Conservation (phyloP, 2,113 vertebrate genomes). For the Anguilla rostrata region DNA sequence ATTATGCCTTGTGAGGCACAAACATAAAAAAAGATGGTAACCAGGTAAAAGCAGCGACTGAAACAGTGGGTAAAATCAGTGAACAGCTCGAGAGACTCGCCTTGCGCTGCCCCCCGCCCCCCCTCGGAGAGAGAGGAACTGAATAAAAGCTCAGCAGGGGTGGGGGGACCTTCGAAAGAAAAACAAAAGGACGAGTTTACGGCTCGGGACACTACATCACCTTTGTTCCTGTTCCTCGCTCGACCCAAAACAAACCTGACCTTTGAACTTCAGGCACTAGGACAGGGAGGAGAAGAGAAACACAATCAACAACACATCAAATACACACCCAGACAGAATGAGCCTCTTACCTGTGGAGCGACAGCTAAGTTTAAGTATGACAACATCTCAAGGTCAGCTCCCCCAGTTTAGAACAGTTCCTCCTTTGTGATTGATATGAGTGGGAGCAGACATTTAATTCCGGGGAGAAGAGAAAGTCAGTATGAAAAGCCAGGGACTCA, state of each 20-base stretch:
- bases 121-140: constrained; percentile 54
- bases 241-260: neutral
- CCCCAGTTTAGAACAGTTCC: neutral
- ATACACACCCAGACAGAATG: neutral
- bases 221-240: neutral
- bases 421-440: neutral
- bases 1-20: neutral
- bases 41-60: neutral
- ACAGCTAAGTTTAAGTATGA: neutral
- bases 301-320: neutral
- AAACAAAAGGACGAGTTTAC: constrained; percentile 54
- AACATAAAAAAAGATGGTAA: neutral
- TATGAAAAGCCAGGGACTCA: neutral
- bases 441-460: neutral
- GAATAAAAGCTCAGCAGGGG: constrained; percentile 55
- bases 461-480: neutral
- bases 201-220: neutral
- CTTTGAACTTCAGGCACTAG: neutral
- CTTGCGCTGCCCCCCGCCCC: constrained; percentile 39
- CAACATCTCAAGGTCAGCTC: neutral
- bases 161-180: constrained; percentile 58
- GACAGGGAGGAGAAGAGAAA: neutral
- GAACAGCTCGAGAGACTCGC: constrained; percentile 18
- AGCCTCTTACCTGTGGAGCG: neutral
- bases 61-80: neutral